These are phyloP conservation scores for Lagothrix lagotricha DNA, from an alignment of 2,797 vertebrate species.

Conservation along the genomic window DNA sequence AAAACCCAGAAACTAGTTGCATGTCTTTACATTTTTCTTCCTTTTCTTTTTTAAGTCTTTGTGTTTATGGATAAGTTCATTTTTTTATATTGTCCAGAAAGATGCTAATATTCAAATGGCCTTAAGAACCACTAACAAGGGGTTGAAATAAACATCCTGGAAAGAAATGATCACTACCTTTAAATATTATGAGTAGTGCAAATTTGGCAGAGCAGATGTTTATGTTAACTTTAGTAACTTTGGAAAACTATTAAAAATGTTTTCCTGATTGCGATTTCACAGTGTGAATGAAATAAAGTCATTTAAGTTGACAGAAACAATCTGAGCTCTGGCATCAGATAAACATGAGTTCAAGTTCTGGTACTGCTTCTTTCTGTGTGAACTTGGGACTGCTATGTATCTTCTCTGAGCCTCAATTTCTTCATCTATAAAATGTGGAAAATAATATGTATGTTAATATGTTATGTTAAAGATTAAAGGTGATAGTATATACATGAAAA, in stretches of 20 bases:
- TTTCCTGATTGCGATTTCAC: neutral
- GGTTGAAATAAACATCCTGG: neutral
- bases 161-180: neutral
- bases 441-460: neutral
- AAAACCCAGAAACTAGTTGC: neutral
- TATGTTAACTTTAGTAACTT: neutral
- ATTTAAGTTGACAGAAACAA: neutral
- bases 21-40: neutral
- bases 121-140: neutral
- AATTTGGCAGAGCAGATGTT: neutral
- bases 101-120: neutral
- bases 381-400: neutral
- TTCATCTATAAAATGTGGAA: neutral
- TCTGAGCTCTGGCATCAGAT: neutral
- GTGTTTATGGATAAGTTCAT: neutral
- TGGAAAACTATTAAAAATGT: neutral
- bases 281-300: neutral
- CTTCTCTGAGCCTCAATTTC: neutral
- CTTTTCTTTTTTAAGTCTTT: neutral
- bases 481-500: neutral
- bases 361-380: neutral
- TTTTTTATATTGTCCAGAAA: neutral
- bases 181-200: neutral
- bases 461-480: neutral
- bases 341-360: neutral